Evolutionary conservation across 2,888 invertebrate species (phyloP), one percentile per base, ranked within the genome.

Genomic region (Malacosoma neustria): DNA sequence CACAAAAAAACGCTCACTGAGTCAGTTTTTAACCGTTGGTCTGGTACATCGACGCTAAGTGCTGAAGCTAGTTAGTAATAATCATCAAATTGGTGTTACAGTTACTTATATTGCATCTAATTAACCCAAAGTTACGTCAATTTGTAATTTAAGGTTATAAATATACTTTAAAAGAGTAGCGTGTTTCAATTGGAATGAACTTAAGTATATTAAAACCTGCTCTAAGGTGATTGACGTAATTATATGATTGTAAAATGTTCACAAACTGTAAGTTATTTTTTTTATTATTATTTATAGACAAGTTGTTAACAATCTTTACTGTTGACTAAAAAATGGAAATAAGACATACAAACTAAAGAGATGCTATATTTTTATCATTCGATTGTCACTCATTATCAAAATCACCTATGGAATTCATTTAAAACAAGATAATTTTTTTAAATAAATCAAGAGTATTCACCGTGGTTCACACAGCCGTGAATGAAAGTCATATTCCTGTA

Each of bases 31-130:
- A 22, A 22, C 2, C 22, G 22, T 9, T 9, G 5, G 22, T 7
- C 22, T 4, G 22, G 32, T 31, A 12, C 15, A 14, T 7, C 22
- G 9, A 22, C 22, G 22, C 22, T 29, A 29, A 39, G 36, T 34
- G 34, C 29, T 31, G 34, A 36, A 30, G n/a, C 33, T 39, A 11
- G 22, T 36, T 36, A 22, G 29, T 33, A 37, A 41, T 37, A 41
- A 33, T 32, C 30, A 36, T 14, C 30, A 36, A 36, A 36, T 39
- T 34, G 14, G 43, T 35, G 32, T 41, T 43, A 46, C 47, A 39
- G 46, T 49, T 51, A 43, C 39, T 35, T 37, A 50, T 48, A 54
- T 61, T 54, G 53, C 48, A 47, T 39, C 50, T 57, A 58, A 61
- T 64, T 57, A 61, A 47, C 41, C 43, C 51, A 48, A 22, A 49